A percentile compares a stretch with the other conserved stretches of the same genome.
Evolutionary conservation across 2,113 vertebrate species (phyloP).

Genomic region (Onychorhynchus coronatus): DNA sequence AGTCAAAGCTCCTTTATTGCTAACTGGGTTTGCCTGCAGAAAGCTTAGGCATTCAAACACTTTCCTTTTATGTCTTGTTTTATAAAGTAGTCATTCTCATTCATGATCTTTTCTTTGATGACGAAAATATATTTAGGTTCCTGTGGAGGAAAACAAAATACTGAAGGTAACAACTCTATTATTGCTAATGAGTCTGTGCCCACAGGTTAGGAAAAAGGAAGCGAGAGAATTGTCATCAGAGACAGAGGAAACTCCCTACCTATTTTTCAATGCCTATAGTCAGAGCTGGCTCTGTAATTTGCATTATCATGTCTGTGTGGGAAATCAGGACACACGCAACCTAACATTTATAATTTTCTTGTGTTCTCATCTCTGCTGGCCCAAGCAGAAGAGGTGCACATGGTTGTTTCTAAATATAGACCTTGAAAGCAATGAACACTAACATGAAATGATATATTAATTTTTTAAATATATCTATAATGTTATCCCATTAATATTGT

Average conservation of each 20-base stretch:
- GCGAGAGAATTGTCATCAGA: background rate
- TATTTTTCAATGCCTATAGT: background rate
- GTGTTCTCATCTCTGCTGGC: background rate
- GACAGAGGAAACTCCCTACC: background rate
- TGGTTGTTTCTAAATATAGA: background rate
- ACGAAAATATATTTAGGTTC: slow-evolving; percentile 1
- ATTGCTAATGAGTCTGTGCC: background rate
- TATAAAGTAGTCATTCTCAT: background rate
- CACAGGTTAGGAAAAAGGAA: background rate
- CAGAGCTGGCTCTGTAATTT: background rate
- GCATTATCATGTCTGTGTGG: background rate
- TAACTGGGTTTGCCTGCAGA: slow-evolving; percentile 1
- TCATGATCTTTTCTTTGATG: slow-evolving; percentile 8
- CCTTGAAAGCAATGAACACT: background rate
- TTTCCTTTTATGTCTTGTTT: slow-evolving; percentile 3
- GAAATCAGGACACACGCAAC: background rate
- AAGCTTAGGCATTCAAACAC: background rate
- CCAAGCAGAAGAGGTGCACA: background rate
- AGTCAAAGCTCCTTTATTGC: slow-evolving; percentile 24
- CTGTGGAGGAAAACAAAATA: background rate
- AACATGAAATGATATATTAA: background rate
- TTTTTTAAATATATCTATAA: background rate
- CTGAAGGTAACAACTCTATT: background rate
- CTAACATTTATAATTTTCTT: background rate
- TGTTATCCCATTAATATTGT: background rate